Percentiles rank a stretch among this genome's conserved stretches.
phyloP scores from a whole-genome alignment of 2,888 invertebrate species.

The Callyntrura guangdongensis region DNA sequence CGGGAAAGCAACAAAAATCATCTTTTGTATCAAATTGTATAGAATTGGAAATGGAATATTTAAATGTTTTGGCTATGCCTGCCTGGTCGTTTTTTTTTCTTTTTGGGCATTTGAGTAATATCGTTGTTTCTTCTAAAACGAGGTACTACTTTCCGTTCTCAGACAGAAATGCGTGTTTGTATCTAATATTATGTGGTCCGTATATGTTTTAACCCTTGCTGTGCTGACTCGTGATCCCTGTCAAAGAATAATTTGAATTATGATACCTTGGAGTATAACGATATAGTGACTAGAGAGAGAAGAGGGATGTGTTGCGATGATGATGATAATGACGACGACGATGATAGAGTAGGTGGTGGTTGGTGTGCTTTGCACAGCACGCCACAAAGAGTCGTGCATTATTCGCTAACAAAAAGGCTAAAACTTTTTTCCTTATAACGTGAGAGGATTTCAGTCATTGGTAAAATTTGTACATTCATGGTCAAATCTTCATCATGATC shows the following conservation, averaged over 20 bases:
- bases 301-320: not conserved
- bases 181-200: not conserved
- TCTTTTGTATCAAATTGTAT: constrained; percentile 21
- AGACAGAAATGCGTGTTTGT: not conserved
- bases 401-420: constrained; percentile 35
- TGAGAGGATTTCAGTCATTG: constrained; percentile 22
- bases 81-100: constrained; percentile 22
- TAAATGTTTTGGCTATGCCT: constrained; percentile 5
- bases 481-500: constrained; percentile 33
- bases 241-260: constrained; percentile 76
- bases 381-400: constrained; percentile 21
- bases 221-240: constrained; percentile 77
- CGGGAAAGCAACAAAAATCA: constrained; percentile 1
- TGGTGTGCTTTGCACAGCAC: constrained; percentile 48
- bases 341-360: constrained; percentile 58
- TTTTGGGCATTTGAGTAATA: constrained; percentile 38
- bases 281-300: not conserved
- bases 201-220: constrained; percentile 71
- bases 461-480: constrained; percentile 50
- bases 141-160: constrained; percentile 15
- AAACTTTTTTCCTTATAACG: constrained; percentile 30
- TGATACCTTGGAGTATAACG: constrained; percentile 57
- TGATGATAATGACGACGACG: constrained; percentile 34
- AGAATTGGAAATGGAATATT: constrained; percentile 39
- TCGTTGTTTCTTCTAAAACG: constrained; percentile 33